Conservation (phyloP, 2,797 vertebrate genomes). For the Leptatherina wallacei region DNA sequence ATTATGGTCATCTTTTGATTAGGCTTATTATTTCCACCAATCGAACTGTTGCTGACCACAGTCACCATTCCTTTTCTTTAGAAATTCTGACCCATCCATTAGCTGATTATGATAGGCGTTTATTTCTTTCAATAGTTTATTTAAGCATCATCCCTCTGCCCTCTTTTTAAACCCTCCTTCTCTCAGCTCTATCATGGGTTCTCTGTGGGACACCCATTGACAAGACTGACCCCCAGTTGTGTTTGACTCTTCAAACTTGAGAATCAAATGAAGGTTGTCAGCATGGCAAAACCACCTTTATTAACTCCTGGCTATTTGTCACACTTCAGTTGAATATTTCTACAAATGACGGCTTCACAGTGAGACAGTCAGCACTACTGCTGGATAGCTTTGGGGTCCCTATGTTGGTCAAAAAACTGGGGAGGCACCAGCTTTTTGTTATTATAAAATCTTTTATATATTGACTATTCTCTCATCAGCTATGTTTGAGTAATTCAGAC, state of each 20-base stretch:
- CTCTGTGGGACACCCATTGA: conserved; percentile 92
- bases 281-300: conserved; percentile 88
- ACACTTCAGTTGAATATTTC: conserved; percentile 47
- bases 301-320: conserved; percentile 80
- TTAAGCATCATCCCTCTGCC: conserved; percentile 69
- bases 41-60: conserved; percentile 53
- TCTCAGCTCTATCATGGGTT: conserved; percentile 70
- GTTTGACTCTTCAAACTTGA: conserved; percentile 91
- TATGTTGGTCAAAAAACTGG: conserved; percentile 31
- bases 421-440: conserved; percentile 14
- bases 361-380: conserved; percentile 27
- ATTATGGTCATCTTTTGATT: conserved; percentile 77
- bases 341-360: conserved; percentile 32
- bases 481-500: not conserved
- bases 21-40: conserved; percentile 79
- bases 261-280: conserved; percentile 90
- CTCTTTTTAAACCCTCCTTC: conserved; percentile 54
- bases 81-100: conserved; percentile 65
- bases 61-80: conserved; percentile 45
- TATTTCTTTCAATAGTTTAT: conserved; percentile 76
- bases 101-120: conserved; percentile 74
- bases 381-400: conserved; percentile 24
- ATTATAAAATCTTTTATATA: conserved; percentile 21
- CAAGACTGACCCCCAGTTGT: conserved; percentile 88
- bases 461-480: not conserved